Conservation (phyloP, 1,140 invertebrate species). For the Charaxes varanes region DNA sequence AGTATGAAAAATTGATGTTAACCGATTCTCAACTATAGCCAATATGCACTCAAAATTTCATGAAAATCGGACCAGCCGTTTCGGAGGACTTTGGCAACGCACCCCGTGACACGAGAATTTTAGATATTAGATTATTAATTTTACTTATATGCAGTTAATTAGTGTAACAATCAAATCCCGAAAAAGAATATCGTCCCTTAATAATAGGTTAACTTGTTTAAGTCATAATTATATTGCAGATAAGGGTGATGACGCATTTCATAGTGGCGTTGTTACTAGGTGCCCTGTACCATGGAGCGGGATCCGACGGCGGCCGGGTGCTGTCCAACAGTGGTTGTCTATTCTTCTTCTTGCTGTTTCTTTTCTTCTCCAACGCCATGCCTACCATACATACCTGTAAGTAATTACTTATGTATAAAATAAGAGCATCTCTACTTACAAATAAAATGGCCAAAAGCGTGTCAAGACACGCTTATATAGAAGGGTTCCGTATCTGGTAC, state of each 20-base stretch:
- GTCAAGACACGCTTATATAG: no score
- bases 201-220: neutral
- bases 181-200: neutral
- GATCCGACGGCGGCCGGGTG: slow-evolving; percentile 83
- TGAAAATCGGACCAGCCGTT: no score
- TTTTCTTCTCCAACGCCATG: slow-evolving; percentile 92
- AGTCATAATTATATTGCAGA: slow-evolving; percentile 42
- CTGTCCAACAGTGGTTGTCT: slow-evolving; percentile 87
- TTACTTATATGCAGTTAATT: no score
- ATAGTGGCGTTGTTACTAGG: slow-evolving; percentile 87
- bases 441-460: no score
- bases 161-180: no score
- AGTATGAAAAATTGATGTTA: no score
- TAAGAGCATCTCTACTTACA: neutral
- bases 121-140: no score
- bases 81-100: no score
- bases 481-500: no score
- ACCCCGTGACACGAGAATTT: no score
- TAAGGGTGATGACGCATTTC: slow-evolving; percentile 83
- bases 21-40: no score
- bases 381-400: slow-evolving; percentile 91
- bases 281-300: slow-evolving; percentile 86
- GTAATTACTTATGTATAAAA: slow-evolving; percentile 47
- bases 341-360: slow-evolving; percentile 89
- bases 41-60: no score